Conservation (phyloP, 2,113 vertebrate genomes). For the Microtus pennsylvanicus region DNA sequence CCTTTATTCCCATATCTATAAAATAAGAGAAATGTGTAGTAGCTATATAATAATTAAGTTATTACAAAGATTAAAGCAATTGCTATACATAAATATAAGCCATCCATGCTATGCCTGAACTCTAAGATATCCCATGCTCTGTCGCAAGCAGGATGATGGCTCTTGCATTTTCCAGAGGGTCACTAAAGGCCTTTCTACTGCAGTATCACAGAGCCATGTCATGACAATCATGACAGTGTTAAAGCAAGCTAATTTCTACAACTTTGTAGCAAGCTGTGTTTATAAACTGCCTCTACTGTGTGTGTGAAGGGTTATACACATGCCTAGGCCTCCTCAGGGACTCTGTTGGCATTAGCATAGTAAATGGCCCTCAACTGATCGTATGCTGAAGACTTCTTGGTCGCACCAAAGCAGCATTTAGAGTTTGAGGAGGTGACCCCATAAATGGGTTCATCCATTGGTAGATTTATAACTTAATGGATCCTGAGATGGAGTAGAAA, state of each 20-base stretch:
- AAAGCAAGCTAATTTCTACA: not conserved
- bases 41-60: not conserved
- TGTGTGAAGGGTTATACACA: not conserved
- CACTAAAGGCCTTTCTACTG: not conserved
- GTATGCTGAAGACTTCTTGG: not conserved
- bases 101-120: not conserved
- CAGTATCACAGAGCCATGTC: not conserved
- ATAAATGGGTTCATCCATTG: not conserved
- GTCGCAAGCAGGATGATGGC: not conserved
- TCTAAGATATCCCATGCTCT: not conserved
- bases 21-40: not conserved
- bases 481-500: not conserved
- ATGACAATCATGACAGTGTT: not conserved
- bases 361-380: too few species aligned
- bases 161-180: not conserved
- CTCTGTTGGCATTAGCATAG: too few species aligned
- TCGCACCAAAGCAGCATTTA: not conserved
- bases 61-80: not conserved
- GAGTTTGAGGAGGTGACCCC: not conserved
- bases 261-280: not conserved
- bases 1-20: slow-evolving; percentile 41
- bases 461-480: not conserved
- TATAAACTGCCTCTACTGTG: not conserved
- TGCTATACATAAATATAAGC: not conserved
- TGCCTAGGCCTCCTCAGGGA: not conserved